A percentile compares a stretch with the other conserved stretches of the same genome.
These are phyloP conservation scores for Hermetia illucens DNA, from an alignment of 1,140 invertebrate species.

Conservation along the genomic window DNA sequence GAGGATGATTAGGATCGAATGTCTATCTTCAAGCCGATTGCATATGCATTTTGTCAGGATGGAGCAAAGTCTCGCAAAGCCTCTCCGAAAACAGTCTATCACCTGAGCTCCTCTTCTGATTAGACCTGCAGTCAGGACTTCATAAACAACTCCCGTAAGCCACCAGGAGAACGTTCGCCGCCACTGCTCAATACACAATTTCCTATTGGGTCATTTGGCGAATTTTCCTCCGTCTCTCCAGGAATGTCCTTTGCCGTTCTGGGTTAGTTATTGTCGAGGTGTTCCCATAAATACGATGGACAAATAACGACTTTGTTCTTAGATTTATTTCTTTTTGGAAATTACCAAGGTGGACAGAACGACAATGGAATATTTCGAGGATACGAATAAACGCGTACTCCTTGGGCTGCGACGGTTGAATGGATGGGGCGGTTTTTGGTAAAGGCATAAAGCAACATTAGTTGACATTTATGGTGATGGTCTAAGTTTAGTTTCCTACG, in stretches of 20 bases:
- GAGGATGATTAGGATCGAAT: no score
- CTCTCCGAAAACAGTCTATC: no score
- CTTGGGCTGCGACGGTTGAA: neutral
- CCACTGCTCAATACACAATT: neutral
- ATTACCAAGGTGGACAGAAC: slow-evolving; percentile 2
- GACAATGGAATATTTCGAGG: neutral
- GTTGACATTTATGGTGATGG: slow-evolving; percentile 9
- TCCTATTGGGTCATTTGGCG: neutral
- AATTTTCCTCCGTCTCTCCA: neutral
- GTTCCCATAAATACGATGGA: slow-evolving; percentile 17
- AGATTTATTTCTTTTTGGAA: slow-evolving; percentile 27
- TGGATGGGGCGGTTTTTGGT: slow-evolving; percentile 6
- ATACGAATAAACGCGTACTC: neutral
- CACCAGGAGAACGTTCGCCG: neutral
- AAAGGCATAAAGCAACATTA: slow-evolving; percentile 6
- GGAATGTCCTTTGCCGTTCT: neutral
- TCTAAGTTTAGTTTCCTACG: no score
- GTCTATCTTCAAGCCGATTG: no score
- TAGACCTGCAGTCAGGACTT: no score
- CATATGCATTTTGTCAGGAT: no score
- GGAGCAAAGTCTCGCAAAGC: no score
- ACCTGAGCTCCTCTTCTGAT: no score
- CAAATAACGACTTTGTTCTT: slow-evolving; percentile 29
- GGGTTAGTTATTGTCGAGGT: slow-evolving; percentile 6
- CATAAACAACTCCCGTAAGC: no score